phyloP scores from a whole-genome alignment of 2,888 invertebrate species.

The Dyspetes luteomarginatus region DNA sequence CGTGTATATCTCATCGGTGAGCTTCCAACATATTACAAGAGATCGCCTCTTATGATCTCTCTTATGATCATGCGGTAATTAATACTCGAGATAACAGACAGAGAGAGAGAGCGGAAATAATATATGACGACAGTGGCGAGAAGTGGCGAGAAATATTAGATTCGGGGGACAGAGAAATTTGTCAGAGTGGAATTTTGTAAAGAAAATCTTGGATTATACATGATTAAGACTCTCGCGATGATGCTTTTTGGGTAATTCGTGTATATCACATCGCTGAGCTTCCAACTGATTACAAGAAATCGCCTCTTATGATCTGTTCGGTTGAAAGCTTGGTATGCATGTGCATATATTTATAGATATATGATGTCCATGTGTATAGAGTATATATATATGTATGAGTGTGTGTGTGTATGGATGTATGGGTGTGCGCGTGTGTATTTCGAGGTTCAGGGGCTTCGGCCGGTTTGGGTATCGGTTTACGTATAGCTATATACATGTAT shows the following conservation, averaged over 20 bases:
- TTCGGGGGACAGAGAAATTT: conserved; percentile 21
- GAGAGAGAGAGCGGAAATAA: neutral
- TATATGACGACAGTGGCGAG: conserved; percentile 2
- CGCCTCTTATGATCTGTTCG: conserved; percentile 43
- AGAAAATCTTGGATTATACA: conserved; percentile 40
- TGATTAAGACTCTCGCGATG: conserved; percentile 37
- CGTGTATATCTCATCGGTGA: neutral
- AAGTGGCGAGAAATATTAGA: neutral
- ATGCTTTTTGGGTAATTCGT: conserved; percentile 19
- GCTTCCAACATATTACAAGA: too few relatives aligned
- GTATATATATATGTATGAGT: neutral
- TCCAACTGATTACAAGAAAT: too few relatives aligned
- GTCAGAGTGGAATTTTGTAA: conserved; percentile 32
- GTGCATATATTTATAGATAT: conserved; percentile 23
- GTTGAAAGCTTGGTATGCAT: neutral
- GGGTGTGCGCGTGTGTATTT: neutral
- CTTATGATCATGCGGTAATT: neutral
- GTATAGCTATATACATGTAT: neutral
- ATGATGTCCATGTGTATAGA: neutral
- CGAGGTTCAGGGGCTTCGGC: neutral
- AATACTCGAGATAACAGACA: conserved; percentile 2
- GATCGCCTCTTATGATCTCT: too few relatives aligned
- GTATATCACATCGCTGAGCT: conserved; percentile 7
- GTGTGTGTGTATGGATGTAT: neutral
- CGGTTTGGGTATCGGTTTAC: conserved; percentile 32